Base-by-base conservation (phyloP, 2,797 vertebrate species). In the Pseudochromis fuscus region DNA sequence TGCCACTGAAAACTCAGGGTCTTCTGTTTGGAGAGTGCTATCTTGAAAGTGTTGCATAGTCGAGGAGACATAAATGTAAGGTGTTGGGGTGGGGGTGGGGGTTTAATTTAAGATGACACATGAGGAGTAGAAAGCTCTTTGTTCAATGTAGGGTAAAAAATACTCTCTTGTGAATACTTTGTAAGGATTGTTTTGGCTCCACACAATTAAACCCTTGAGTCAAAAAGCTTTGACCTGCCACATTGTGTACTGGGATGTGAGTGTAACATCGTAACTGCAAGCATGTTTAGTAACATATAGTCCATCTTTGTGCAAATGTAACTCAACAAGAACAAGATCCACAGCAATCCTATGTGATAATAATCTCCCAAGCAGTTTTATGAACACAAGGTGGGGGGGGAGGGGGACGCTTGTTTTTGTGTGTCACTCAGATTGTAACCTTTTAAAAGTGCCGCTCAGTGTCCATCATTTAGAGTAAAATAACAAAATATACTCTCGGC, bases 21-120 rank as follows among this genome's bases (percentile, higher is more conserved):
- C 73, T 69, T 30, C 33, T 33, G 72, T 86, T 79, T 79, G 79
- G 72, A 87, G 78, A 87, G 77, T 83, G 85, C 81, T 66, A 68
- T 77, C 78, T 84, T 79, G 51, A 84, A 69, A 85, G 60, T 67
- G 89, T 93, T 93, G 92, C 92, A 93, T 93, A 93, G 92, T 92
- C 67, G 27, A 85, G 79, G 75, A 76, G 59, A 89, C 75, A 60
- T 60, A 75, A 70, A 79, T 28, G 38, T 40, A 37, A 40, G 73
- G 51, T 4, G n/a, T n/a, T n/a, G n/a, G n/a, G n/a, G n/a, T n/a
- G n/a, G n/a, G 10, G 21, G 44, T 3, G 30, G 57, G 49, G 52
- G 11, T 60, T 75, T 72, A 82, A 84, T 66, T 84, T 78, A 88
- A 85, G 86, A 79, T 11, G 19, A 88, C 55, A 80, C 49, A 75